phyloP scores from a whole-genome alignment of 2,797 vertebrate species.

The Okamejei kenojei region DNA sequence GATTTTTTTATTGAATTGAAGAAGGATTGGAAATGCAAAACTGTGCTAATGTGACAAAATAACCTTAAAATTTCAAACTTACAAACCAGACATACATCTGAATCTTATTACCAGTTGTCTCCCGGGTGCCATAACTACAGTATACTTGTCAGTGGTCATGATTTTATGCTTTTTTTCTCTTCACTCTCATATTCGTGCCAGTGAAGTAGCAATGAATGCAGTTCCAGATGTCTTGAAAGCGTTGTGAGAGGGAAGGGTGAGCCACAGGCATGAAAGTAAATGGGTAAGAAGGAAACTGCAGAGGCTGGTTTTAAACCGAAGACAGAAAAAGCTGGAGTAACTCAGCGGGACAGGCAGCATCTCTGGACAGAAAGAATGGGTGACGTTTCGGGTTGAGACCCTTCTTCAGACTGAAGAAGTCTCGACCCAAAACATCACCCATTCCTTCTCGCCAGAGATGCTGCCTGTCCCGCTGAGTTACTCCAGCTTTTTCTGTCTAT shows the following conservation, averaged over 20 bases:
- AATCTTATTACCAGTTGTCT: not conserved
- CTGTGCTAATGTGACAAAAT: not conserved
- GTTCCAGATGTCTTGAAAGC: not conserved
- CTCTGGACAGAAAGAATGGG: too few relatives aligned
- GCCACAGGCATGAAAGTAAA: not conserved
- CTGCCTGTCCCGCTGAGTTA: too few relatives aligned
- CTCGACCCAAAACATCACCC: too few relatives aligned
- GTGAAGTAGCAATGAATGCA: not conserved
- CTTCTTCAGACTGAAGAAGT: too few relatives aligned
- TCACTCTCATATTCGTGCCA: not conserved
- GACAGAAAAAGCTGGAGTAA: too few relatives aligned
- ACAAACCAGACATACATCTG: not conserved
- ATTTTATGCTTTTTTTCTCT: not conserved
- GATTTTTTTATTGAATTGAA: not conserved
- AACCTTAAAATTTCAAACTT: not conserved
- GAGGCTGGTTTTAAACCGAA: too few relatives aligned
- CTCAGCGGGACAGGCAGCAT: too few relatives aligned
- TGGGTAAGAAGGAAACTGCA: too few relatives aligned
- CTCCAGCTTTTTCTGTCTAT: too few relatives aligned
- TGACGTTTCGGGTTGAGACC: too few relatives aligned
- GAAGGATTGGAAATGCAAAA: not conserved
- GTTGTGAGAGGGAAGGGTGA: not conserved
- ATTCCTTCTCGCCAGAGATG: too few relatives aligned
- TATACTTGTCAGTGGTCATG: not conserved
- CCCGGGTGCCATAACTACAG: not conserved